These are phyloP conservation scores for Tyria jacobaeae DNA, from an alignment of 2,888 invertebrate species.

Conservation along the genomic window DNA sequence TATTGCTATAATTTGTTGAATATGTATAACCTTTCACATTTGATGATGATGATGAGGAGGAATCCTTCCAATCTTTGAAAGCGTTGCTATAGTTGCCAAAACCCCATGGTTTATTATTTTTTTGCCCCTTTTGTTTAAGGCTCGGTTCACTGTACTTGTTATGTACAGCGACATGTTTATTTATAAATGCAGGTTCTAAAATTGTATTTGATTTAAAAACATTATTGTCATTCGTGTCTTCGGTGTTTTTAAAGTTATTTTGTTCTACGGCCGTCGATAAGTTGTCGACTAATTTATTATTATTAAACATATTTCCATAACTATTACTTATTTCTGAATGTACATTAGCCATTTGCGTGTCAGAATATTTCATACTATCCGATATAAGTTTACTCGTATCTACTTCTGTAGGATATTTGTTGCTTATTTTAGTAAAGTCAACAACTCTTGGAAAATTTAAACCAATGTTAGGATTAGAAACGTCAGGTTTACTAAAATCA, in stretches of 20 bases:
- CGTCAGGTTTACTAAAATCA: too few relatives aligned
- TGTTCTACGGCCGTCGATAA: conserved; percentile 45
- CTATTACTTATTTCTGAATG: conserved; percentile 53
- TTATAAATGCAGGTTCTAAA: conserved; percentile 49
- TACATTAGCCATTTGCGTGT: conserved; percentile 47
- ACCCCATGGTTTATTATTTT: conserved; percentile 70
- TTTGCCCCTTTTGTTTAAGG: conserved; percentile 57
- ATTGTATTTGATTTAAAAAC: conserved; percentile 48
- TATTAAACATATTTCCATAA: conserved; percentile 52
- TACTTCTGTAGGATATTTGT: conserved; percentile 62
- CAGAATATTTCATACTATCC: conserved; percentile 53
- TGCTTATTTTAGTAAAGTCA: conserved; percentile 72
- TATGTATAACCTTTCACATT: conserved; percentile 70
- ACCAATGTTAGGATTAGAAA: too few relatives aligned
- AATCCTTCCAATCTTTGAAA: conserved; percentile 64
- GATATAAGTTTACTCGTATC: conserved; percentile 66
- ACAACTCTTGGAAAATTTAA: conserved; percentile 73
- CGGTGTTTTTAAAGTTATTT: conserved; percentile 55
- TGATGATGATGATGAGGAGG: conserved; percentile 27
- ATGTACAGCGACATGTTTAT: conserved; percentile 51
- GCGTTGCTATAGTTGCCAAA: conserved; percentile 56
- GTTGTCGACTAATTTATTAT: conserved; percentile 52
- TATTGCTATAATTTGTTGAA: conserved; percentile 71
- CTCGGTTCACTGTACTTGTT: conserved; percentile 53
- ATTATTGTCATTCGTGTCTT: conserved; percentile 53